Percentiles rank a stretch among this genome's conserved stretches.
These are phyloP conservation scores for Ctenochaetus hawaiiensis DNA, from an alignment of 2,797 vertebrate genomes.

Conservation along the genomic window DNA sequence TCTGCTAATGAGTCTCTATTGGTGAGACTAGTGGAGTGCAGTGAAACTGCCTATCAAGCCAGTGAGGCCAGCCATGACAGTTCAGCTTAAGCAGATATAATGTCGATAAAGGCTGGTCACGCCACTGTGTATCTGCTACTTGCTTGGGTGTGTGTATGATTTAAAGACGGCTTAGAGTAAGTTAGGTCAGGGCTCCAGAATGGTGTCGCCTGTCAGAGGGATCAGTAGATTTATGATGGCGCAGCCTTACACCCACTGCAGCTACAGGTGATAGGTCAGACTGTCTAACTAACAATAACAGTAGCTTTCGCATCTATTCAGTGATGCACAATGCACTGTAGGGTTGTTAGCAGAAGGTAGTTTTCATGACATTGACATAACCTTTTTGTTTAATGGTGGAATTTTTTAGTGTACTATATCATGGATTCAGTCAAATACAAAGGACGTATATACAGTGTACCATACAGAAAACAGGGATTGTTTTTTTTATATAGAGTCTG, in stretches of 20 bases:
- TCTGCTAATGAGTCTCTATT: not conserved
- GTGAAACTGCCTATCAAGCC: no score
- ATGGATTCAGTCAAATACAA: no score
- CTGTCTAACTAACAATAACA: not conserved
- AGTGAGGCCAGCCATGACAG: not conserved
- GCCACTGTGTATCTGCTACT: not conserved
- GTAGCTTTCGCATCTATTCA: not conserved
- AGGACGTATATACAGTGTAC: not conserved
- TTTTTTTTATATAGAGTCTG: not conserved
- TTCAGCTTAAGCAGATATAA: not conserved
- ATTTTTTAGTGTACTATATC: no score
- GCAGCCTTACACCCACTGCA: slow-evolving; percentile 4
- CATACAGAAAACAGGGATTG: not conserved
- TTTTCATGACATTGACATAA: not conserved
- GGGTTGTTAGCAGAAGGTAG: not conserved
- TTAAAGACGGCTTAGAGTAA: slow-evolving; percentile 13
- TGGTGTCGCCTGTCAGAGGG: not conserved
- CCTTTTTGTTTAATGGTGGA: no score
- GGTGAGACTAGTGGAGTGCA: not conserved
- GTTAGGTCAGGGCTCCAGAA: slow-evolving; percentile 7
- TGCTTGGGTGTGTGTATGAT: not conserved
- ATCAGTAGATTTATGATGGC: slow-evolving; percentile 12
- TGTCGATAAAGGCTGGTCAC: not conserved
- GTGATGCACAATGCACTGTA: not conserved
- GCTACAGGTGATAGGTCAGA: slow-evolving; percentile 3